phyloP scores from a whole-genome alignment of 2,113 vertebrate species.

The Pelusios castaneus region DNA sequence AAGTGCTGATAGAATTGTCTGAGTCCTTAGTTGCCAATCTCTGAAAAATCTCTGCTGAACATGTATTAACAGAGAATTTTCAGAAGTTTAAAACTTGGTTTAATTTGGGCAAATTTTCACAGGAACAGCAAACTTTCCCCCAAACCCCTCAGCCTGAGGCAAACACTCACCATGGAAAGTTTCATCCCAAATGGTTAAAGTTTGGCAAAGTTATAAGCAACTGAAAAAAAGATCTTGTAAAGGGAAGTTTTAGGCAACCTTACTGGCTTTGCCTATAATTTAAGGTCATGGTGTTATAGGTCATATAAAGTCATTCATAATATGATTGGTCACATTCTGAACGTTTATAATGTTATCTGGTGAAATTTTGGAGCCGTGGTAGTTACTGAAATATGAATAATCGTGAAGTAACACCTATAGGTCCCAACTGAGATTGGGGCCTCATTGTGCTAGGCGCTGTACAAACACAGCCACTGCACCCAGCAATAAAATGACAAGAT shows the following conservation, averaged over 20 bases:
- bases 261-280: neutral
- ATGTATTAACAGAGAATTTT: neutral
- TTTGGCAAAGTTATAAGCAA: neutral
- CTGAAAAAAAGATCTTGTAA: neutral
- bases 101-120: neutral
- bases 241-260: neutral
- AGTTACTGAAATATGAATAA: neutral
- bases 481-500: too few relatives aligned
- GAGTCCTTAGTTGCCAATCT: neutral
- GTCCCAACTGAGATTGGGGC: neutral
- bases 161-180: neutral
- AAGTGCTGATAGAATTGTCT: neutral
- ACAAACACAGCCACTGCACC: neutral
- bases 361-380: neutral
- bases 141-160: neutral
- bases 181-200: neutral
- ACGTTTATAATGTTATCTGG: neutral
- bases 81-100: neutral
- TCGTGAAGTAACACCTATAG: neutral
- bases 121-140: neutral
- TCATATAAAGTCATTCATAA: neutral
- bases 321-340: fast-evolving
- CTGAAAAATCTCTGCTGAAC: neutral
- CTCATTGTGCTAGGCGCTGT: neutral
- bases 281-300: neutral